These are phyloP conservation scores for Leucozona laternaria DNA, from an alignment of 2,888 invertebrate genomes.

Conservation along the genomic window DNA sequence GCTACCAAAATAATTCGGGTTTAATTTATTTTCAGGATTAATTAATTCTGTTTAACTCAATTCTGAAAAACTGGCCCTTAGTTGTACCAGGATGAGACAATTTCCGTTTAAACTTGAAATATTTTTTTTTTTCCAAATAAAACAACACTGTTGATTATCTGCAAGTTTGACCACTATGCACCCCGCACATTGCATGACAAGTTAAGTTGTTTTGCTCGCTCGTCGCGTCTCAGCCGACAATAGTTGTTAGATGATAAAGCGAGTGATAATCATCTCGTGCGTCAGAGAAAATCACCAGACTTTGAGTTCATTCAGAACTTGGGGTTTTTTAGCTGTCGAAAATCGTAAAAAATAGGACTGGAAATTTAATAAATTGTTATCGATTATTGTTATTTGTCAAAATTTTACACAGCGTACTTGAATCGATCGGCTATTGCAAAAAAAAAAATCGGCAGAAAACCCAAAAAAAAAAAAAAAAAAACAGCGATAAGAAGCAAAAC, in stretches of 20 bases:
- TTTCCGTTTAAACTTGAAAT: no score
- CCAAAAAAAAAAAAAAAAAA: neutral
- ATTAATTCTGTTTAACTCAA: no score
- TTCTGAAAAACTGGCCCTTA: no score
- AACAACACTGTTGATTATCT: no score
- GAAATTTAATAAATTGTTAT: neutral
- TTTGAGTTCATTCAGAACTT: slow-evolving; percentile 44
- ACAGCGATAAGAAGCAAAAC: slow-evolving; percentile 43
- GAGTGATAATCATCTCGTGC: slow-evolving; percentile 68
- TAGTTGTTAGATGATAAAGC: slow-evolving; percentile 21
- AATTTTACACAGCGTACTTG: no score
- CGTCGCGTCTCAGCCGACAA: neutral
- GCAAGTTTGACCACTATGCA: slow-evolving; percentile 10
- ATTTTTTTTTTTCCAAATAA: no score
- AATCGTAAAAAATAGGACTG: slow-evolving; percentile 29
- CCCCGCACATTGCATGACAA: slow-evolving; percentile 12
- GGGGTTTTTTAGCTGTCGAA: slow-evolving; percentile 42
- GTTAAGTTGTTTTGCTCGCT: slow-evolving; percentile 50
- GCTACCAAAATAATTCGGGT: no score
- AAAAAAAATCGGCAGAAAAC: neutral
- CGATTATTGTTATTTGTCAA: neutral
- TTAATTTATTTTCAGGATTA: no score
- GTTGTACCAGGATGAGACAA: no score
- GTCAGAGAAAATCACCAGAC: slow-evolving; percentile 62
- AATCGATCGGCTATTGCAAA: neutral